A percentile compares a stretch with the other conserved stretches of the same genome.
phyloP scores from a whole-genome alignment of 35 echinoderm and acorn worm species.

The Heliocidaris erythrogramma region DNA sequence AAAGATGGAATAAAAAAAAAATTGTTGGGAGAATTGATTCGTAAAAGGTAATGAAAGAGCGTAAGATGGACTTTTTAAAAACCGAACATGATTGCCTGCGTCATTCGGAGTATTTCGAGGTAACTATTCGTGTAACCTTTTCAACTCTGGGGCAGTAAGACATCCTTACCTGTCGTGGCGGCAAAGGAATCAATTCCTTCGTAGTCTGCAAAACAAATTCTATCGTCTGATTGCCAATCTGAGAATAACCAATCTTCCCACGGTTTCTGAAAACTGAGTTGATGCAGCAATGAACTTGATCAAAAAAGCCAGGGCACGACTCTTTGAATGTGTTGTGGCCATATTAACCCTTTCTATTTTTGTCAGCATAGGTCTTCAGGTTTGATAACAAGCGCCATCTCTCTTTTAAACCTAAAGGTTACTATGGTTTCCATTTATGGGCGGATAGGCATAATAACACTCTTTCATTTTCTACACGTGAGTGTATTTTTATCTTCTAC shows the following conservation, averaged over 20 bases:
- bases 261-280: background rate
- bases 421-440: background rate
- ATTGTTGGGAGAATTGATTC: too few relatives aligned
- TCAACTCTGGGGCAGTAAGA: background rate
- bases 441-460: too few relatives aligned
- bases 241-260: background rate
- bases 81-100: background rate
- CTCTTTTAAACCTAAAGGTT: background rate
- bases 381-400: background rate
- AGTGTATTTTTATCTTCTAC: too few relatives aligned
- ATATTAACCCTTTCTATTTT: background rate
- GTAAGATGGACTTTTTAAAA: too few relatives aligned
- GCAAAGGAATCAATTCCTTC: background rate
- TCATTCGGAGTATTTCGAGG: background rate
- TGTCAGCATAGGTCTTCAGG: background rate
- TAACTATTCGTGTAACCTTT: background rate
- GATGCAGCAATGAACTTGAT: background rate
- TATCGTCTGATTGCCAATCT: background rate
- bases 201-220: background rate
- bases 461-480: too few relatives aligned
- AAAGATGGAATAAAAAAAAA: too few relatives aligned
- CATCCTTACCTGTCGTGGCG: background rate
- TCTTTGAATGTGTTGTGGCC: background rate
- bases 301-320: background rate
- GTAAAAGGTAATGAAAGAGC: too few relatives aligned